These are phyloP conservation scores for Lepidocyrtoides sp. DNA, from an alignment of 2,888 invertebrate genomes.

Conservation along the genomic window DNA sequence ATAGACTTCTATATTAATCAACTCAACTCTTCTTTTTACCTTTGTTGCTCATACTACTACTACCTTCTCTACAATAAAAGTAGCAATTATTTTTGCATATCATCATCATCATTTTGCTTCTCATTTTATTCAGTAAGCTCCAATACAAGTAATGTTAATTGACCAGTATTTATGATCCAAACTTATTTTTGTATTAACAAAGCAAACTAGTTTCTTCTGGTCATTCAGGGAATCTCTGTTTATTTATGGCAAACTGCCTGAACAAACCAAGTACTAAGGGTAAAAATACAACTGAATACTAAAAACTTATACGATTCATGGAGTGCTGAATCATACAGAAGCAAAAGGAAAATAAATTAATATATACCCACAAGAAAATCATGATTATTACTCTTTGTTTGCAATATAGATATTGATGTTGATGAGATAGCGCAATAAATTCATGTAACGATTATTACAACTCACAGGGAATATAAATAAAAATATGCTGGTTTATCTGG, in stretches of 20 bases:
- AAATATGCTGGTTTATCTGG: too few relatives aligned
- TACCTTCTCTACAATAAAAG: not conserved
- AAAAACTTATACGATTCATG: too few relatives aligned
- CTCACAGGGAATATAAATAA: too few relatives aligned
- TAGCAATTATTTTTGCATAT: not conserved
- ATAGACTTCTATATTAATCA: not conserved
- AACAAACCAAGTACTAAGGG: not conserved
- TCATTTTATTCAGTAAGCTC: too few relatives aligned
- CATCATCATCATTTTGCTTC: too few relatives aligned
- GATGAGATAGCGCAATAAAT: too few relatives aligned
- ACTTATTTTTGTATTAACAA: not conserved
- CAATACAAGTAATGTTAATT: too few relatives aligned
- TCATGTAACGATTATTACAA: too few relatives aligned
- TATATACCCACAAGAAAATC: too few relatives aligned
- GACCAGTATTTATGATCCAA: too few relatives aligned
- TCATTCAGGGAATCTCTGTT: not conserved
- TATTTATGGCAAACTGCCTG: not conserved
- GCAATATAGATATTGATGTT: not conserved
- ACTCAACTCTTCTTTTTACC: not conserved
- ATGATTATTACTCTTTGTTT: not conserved
- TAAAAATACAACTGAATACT: too few relatives aligned
- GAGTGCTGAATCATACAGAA: not conserved
- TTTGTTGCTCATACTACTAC: not conserved
- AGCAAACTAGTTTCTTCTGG: conserved; percentile 49
- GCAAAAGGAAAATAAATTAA: not conserved